A percentile compares a stretch with the other conserved stretches of the same genome.
phyloP scores from a whole-genome alignment of 2,113 vertebrate species.

The Petaurus breviceps region DNA sequence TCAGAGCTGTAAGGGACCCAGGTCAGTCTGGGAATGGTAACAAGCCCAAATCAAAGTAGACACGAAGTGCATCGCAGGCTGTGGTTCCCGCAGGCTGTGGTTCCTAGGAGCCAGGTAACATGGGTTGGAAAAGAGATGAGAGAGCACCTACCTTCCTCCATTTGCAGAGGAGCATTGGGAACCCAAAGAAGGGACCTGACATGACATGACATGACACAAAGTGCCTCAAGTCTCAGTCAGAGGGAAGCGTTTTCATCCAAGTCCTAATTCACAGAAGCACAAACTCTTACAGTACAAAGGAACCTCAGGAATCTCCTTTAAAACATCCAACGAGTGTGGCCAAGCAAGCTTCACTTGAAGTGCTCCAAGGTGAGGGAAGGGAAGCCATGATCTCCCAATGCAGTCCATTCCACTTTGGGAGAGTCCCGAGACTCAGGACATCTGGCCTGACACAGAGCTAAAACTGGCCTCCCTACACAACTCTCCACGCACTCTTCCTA shows the following conservation, averaged over 20 bases:
- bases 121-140: too few species aligned
- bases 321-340: background rate
- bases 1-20: background rate
- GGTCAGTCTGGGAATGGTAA: background rate
- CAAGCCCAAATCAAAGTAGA: background rate
- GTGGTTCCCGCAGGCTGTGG: too few species aligned
- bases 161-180: too few species aligned
- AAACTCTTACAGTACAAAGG: background rate
- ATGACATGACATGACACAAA: too few species aligned
- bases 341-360: background rate
- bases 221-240: background rate
- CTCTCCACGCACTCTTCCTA: background rate
- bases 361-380: too few species aligned
- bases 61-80: too few species aligned
- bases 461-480: background rate
- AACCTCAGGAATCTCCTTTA: background rate
- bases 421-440: background rate
- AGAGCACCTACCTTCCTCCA: too few species aligned
- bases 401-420: background rate
- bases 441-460: background rate
- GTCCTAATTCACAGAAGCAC: background rate
- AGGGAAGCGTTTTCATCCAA: background rate
- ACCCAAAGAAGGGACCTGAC: too few species aligned
- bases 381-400: background rate
- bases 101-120: too few species aligned